A percentile compares a stretch with the other conserved stretches of the same genome.
Evolutionary conservation across 1,140 invertebrate species (phyloP).

Genomic region (Matsumurasca onukii): DNA sequence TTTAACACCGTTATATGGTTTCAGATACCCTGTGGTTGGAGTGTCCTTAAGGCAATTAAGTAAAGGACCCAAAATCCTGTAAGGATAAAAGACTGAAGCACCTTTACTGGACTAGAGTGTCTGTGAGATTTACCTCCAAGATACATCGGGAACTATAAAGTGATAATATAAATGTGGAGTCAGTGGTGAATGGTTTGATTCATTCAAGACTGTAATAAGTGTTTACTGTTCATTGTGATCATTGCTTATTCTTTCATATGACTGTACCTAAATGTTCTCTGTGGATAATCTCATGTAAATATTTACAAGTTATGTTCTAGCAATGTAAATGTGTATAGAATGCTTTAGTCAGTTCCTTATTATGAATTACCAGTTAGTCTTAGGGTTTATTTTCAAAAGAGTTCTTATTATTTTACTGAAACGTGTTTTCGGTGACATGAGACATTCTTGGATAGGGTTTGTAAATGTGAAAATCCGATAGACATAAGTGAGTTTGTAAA

Average conservation of each 20-base stretch:
- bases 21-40: too few relatives aligned
- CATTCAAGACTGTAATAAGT: slow-evolving; percentile 3
- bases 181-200: too few relatives aligned
- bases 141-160: too few relatives aligned
- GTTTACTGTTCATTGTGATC: slow-evolving; percentile 13
- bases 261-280: slow-evolving; percentile 1
- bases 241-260: background rate
- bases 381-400: background rate
- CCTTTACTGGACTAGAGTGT: too few relatives aligned
- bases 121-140: too few relatives aligned
- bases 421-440: background rate
- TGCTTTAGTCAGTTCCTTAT: slow-evolving; percentile 21
- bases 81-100: too few relatives aligned
- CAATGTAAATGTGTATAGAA: slow-evolving; percentile 24
- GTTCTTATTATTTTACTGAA: background rate
- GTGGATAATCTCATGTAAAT: background rate
- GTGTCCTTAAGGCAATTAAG: too few relatives aligned
- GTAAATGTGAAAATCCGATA: background rate
- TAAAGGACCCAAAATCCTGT: too few relatives aligned
- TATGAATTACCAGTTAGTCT: slow-evolving; percentile 18
- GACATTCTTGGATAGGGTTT: background rate
- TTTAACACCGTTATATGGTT: too few relatives aligned
- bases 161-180: too few relatives aligned
- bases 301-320: too few relatives aligned
- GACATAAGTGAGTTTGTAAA: background rate